A percentile compares a stretch with the other conserved stretches of the same genome.
phyloP scores from a whole-genome alignment of 2,888 invertebrate genomes.

The Gonocerus acuteangulatus region DNA sequence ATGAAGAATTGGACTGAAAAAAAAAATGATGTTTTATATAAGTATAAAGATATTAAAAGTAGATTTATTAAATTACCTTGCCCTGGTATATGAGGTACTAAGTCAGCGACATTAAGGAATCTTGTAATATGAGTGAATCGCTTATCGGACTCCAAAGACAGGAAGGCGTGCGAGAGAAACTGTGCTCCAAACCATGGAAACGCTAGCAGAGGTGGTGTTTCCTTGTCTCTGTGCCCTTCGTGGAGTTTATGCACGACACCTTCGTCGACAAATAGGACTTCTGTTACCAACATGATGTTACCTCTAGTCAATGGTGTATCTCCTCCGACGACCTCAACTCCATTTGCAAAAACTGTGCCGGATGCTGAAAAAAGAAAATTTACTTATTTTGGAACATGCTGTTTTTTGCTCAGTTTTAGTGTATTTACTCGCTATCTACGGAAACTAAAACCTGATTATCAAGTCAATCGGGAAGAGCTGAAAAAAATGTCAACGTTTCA shows the following conservation, averaged over 20 bases:
- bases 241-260: constrained; percentile 54
- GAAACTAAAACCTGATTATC: too few species aligned
- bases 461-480: too few species aligned
- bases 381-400: too few species aligned
- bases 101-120: constrained; percentile 55
- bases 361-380: constrained; percentile 45
- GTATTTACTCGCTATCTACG: too few species aligned
- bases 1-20: too few species aligned
- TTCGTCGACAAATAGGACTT: constrained; percentile 56
- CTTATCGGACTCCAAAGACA: constrained; percentile 49
- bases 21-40: too few species aligned
- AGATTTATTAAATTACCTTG: constrained; percentile 41
- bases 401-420: too few species aligned
- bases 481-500: too few species aligned
- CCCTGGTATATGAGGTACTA: constrained; percentile 55
- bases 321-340: constrained; percentile 53
- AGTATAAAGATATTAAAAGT: too few species aligned
- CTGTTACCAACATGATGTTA: constrained; percentile 56
- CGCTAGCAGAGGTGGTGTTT: constrained; percentile 56
- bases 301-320: constrained; percentile 54
- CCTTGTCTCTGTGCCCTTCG: constrained; percentile 57
- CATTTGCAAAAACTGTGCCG: constrained; percentile 49
- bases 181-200: constrained; percentile 60
- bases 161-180: constrained; percentile 55
- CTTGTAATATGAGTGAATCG: constrained; percentile 54